Conservation (phyloP, 1,140 invertebrate genomes). For the Grapholita molesta region DNA sequence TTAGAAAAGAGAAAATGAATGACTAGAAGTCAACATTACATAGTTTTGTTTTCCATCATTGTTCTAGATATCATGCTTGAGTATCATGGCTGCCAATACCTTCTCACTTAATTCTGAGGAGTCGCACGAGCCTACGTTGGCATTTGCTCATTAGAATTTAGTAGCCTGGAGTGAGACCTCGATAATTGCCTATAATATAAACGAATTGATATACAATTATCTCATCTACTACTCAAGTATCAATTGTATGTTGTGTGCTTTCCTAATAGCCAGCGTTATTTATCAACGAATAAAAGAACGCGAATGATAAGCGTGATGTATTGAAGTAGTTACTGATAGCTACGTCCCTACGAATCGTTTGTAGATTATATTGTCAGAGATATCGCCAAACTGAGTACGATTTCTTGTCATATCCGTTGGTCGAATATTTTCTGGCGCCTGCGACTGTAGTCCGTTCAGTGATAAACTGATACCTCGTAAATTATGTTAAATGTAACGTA, state of each 20-base stretch:
- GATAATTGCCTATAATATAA: too few species aligned
- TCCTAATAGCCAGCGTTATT: slow-evolving; percentile 1
- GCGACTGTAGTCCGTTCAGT: too few species aligned
- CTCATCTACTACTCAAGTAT: not conserved
- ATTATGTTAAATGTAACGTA: too few species aligned
- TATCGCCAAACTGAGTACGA: not conserved
- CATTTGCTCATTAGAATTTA: too few species aligned
- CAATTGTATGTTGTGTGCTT: not conserved
- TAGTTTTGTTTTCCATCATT: not conserved
- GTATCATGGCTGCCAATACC: too few species aligned
- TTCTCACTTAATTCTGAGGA: too few species aligned
- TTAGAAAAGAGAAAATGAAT: not conserved
- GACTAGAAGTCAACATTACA: not conserved
- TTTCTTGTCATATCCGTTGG: slow-evolving; percentile 7
- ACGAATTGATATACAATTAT: not conserved
- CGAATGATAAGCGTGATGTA: slow-evolving; percentile 50
- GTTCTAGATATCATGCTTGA: too few species aligned
- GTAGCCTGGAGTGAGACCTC: too few species aligned
- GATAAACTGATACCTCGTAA: too few species aligned
- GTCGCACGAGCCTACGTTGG: too few species aligned
- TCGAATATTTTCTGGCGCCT: slow-evolving; percentile 4
- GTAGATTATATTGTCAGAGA: slow-evolving; percentile 14
- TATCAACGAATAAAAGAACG: slow-evolving; percentile 35
- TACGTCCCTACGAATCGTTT: slow-evolving; percentile 15
- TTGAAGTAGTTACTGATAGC: slow-evolving; percentile 32